Evolutionary conservation across 1,140 invertebrate species (phyloP), one percentile per base, ranked within the genome.

Genomic region (Leucophenga varia): DNA sequence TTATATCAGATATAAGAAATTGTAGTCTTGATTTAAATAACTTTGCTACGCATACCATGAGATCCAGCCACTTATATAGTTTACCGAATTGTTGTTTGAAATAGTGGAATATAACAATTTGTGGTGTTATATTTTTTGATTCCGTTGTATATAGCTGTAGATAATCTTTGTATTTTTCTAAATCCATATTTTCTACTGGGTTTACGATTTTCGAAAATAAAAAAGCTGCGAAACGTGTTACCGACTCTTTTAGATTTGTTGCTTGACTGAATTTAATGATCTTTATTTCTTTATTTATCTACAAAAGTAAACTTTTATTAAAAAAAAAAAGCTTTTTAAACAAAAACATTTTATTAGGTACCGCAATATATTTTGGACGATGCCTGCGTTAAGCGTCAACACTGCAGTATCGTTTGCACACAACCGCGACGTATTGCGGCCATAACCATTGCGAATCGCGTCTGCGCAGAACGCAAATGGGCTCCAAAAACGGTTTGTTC

Each of bases 301-400:
- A 34, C 32, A 34, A 4, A n/a, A n/a, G n/a, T 34, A 5, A 34
- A 5, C 4, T 25, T 22, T 28, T 16, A 22, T 7, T 28, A 12
- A 14, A 22, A 42, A 4, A 12, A 25, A 42, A 25, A 21, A 12
- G 12, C n/a, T 28, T 7, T 22, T 25, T 25, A 25, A 22, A 30
- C n/a, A 6, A 34, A 5, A n/a, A 5, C 5, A 10, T 5, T 32
- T 28, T 30, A 18, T 10, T 9, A 73, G 79, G 81, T 95, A 4
- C 92, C 93, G 0, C 95, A 98, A 70, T 92, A 91, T 67, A 86
- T 98, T 51, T 72, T 97, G 34, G 93, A 97, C 58, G 80, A 92
- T 53, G 87, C 84, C 42, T 80, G 81, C 47, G 76, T 79, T 30
- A 79, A 79, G 36, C 49, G 55, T 16, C 55, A 75, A 34, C 73